Evolutionary conservation across 1,140 invertebrate genomes (phyloP), one percentile per base, ranked within the genome.

Genomic region (Panulirus ornatus): DNA sequence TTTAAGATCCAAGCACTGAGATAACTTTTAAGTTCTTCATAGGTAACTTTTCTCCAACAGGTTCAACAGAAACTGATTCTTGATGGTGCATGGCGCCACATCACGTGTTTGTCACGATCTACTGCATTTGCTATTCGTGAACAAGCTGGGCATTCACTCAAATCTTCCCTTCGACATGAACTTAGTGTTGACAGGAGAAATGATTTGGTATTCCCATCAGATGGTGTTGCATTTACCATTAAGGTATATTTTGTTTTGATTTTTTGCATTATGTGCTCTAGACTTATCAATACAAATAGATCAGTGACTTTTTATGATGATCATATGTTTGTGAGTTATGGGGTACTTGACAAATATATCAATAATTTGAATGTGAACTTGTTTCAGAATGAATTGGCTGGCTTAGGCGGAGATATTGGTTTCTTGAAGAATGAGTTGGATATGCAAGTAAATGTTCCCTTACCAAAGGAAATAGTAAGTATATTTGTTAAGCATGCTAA

Each of bases 371-470:
- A n/a, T n/a, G n/a, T n/a, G n/a, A n/a, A n/a, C n/a, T 75, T 44
- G 38, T 44, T 89, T 19, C 90, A 92, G 91, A 92, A 88, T 82
- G 98, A 98, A 95, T 94, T 97, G 93, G 97, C 97, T 73, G 97
- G 98, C 0, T 93, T 98, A 0, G 98, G 97, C 34, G 98, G 98
- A 3, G 96, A 98, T 93, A 96, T 97, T 47, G 96, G 96, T 30
- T 98, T 97, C 93, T 93, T 98, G 1, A 97, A 97, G 93, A 97
- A 97, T 92, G 97, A 98, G 93, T 93, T 97, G 36, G 95, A 95
- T 82, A 93, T 97, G 9, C 97, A 98, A 94, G 94, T 95, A n/a
- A 98, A 98, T 93, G 94, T 96, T 93, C 94, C 95, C 30, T 93
- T 97, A 0, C 92, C 95, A 19, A 94, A 95, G 58, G 96, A 96